phyloP scores from a whole-genome alignment of 1,140 invertebrate species.

The Pygmarrhopalites habei region DNA sequence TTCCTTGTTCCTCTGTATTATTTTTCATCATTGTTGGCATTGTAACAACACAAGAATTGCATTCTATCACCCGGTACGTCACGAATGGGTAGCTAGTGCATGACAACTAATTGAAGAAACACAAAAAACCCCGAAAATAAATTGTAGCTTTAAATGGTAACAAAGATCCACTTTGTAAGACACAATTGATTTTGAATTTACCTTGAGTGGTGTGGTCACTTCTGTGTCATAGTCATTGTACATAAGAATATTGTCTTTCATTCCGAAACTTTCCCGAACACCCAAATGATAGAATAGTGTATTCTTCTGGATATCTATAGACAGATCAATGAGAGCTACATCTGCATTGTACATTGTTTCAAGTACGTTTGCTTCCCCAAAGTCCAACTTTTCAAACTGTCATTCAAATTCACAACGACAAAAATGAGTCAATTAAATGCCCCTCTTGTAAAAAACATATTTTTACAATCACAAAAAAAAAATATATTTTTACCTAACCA shows the following conservation, averaged over 20 bases:
- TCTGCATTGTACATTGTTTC: constrained; percentile 94
- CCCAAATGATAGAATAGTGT: constrained; percentile 94
- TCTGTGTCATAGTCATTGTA: constrained; percentile 85
- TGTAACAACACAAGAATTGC: constrained; percentile 64
- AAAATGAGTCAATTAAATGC: constrained; percentile 4
- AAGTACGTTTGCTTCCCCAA: constrained; percentile 74
- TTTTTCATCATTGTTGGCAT: constrained; percentile 57
- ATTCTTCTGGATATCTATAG: constrained; percentile 74
- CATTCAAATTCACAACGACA: constrained; percentile 41
- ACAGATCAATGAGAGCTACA: constrained; percentile 92
- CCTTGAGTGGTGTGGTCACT: constrained; percentile 74
- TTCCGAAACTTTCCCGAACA: constrained; percentile 94
- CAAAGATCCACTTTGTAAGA: too few species aligned
- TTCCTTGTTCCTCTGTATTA: constrained; percentile 52
- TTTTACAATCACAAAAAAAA: too few species aligned
- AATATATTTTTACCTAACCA: too few species aligned
- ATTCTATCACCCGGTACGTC: constrained; percentile 70
- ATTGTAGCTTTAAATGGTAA: too few species aligned
- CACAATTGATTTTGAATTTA: too few species aligned
- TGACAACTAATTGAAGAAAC: constrained; percentile 63
- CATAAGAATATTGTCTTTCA: constrained; percentile 94
- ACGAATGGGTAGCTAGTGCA: constrained; percentile 81
- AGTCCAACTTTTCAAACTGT: constrained; percentile 78
- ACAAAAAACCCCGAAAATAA: too few species aligned
- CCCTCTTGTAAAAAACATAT: too few species aligned